Conservation (phyloP, 2,797 vertebrate genomes). For the Graptemys geographica region DNA sequence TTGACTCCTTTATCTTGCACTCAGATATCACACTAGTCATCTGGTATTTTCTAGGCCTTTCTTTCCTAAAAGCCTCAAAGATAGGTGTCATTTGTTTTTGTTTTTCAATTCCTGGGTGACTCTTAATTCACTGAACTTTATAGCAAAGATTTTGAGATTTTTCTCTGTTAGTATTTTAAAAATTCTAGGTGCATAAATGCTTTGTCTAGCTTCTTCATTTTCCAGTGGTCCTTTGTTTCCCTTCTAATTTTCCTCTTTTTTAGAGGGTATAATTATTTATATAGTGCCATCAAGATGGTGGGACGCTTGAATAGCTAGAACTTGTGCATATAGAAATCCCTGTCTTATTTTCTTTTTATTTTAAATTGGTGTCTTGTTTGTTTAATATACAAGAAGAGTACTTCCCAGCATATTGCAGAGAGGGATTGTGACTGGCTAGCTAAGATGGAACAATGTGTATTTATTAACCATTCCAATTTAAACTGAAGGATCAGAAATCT, state of each 20-base stretch:
- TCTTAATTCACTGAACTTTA: background rate
- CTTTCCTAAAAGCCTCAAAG: background rate
- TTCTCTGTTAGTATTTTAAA: background rate
- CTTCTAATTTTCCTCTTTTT: background rate
- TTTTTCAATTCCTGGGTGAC: background rate
- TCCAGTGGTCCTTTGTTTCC: background rate
- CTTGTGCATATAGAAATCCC: background rate
- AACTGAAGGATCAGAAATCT: background rate
- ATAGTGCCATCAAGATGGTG: background rate
- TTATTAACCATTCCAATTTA: background rate
- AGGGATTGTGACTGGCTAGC: background rate
- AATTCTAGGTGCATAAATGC: background rate
- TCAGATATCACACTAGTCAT: background rate
- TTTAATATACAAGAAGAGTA: background rate
- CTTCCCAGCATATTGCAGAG: background rate
- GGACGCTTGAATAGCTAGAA: background rate
- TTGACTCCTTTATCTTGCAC: background rate
- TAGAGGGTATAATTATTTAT: background rate
- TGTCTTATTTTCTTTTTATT: background rate
- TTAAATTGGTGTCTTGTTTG: background rate
- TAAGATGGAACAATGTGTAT: background rate
- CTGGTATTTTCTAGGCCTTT: background rate
- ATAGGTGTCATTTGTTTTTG: background rate
- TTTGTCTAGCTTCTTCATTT: background rate
- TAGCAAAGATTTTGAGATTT: background rate